Conservation (phyloP, 1,140 invertebrate genomes). For the Ptiloglossa arizonensis region DNA sequence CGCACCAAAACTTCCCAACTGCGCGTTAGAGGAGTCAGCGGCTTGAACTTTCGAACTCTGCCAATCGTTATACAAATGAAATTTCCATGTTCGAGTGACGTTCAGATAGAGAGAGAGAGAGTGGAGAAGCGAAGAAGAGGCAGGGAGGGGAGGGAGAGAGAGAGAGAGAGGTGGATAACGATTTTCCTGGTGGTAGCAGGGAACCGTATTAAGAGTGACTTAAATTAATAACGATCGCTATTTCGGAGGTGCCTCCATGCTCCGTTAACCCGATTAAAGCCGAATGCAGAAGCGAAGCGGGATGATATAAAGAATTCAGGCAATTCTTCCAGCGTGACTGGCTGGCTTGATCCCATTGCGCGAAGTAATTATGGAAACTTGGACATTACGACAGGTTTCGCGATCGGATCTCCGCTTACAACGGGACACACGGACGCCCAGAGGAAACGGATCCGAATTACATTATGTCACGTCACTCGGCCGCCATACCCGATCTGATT, state of each 20-base stretch:
- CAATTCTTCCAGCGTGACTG: slow-evolving; percentile 62
- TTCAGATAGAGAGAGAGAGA: neutral
- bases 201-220: slow-evolving; percentile 65
- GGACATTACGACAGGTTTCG: slow-evolving; percentile 65
- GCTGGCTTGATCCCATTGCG: slow-evolving; percentile 62
- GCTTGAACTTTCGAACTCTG: slow-evolving; percentile 50
- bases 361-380: slow-evolving; percentile 69
- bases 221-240: slow-evolving; percentile 72
- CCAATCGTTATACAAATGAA: slow-evolving; percentile 35
- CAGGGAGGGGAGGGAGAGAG: neutral
- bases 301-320: slow-evolving; percentile 73
- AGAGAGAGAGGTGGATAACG: slow-evolving; percentile 50
- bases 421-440: neutral
- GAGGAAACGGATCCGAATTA: slow-evolving; percentile 50
- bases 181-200: slow-evolving; percentile 47
- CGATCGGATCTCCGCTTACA: slow-evolving; percentile 35
- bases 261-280: slow-evolving; percentile 75
- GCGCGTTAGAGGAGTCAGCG: no score
- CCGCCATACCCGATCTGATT: slow-evolving; percentile 40
- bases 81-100: slow-evolving; percentile 43
- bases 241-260: slow-evolving; percentile 72
- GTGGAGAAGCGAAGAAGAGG: neutral
- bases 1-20: no score
- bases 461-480: slow-evolving; percentile 68
- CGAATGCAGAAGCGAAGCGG: slow-evolving; percentile 60